Evolutionary conservation across 2,888 invertebrate genomes (phyloP).

Genomic region (Cacoxenus indagator): DNA sequence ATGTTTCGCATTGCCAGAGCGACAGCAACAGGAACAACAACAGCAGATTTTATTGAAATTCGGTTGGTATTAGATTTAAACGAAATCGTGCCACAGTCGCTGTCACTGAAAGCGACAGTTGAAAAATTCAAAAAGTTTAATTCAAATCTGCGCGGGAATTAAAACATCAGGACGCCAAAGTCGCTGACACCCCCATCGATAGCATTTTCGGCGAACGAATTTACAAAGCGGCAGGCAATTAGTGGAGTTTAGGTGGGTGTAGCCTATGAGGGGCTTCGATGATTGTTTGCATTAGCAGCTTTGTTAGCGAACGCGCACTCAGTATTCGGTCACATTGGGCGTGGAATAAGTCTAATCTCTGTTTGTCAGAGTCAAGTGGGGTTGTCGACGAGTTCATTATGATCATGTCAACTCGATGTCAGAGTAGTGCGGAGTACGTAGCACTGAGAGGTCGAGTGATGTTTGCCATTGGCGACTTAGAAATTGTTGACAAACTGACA

Average conservation of each 20-base stretch:
- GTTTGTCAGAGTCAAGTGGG: not conserved
- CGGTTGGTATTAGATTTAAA: no score
- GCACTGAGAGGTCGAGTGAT: not conserved
- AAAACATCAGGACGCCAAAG: conserved; percentile 3
- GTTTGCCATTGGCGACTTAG: conserved; percentile 7
- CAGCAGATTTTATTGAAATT: not conserved
- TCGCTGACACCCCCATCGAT: not conserved
- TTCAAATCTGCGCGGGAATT: conserved; percentile 20
- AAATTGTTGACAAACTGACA: conserved; percentile 7
- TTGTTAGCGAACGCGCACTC: not conserved
- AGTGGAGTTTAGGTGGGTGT: not conserved
- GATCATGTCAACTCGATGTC: not conserved
- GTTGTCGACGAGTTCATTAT: not conserved
- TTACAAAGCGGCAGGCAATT: no score
- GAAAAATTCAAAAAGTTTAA: conserved; percentile 4
- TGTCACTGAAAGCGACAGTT: conserved; percentile 5
- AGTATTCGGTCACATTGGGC: not conserved
- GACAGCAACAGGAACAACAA: not conserved
- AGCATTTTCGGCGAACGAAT: no score
- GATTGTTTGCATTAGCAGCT: conserved; percentile 1
- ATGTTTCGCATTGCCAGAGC: not conserved
- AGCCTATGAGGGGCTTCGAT: not conserved
- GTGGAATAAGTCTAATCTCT: not conserved
- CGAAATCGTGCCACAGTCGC: not conserved
- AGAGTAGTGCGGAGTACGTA: not conserved